Percentiles rank a stretch among this genome's conserved stretches.
These are phyloP conservation scores for Oligia fasciuncula DNA, from an alignment of 2,888 invertebrate species.

Conservation along the genomic window DNA sequence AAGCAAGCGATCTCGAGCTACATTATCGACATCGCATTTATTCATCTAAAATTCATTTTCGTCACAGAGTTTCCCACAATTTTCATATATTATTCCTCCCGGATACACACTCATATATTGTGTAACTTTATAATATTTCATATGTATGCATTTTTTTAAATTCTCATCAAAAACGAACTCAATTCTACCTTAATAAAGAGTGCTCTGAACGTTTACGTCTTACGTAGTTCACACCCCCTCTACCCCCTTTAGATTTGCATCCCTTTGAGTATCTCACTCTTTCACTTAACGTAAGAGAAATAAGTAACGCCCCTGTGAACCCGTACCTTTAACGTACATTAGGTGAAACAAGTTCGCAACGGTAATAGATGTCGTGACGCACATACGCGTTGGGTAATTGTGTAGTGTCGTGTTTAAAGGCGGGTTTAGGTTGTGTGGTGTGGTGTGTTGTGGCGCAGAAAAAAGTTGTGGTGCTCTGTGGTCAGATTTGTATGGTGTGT, in stretches of 20 bases:
- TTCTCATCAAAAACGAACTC: conserved; percentile 22
- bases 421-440: conserved; percentile 5
- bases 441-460: neutral
- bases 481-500: neutral
- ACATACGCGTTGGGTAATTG: conserved; percentile 9
- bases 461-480: neutral
- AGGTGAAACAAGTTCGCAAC: conserved; percentile 36
- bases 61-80: no score
- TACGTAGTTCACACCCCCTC: conserved; percentile 6
- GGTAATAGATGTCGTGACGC: conserved; percentile 32
- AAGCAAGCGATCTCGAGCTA: no score
- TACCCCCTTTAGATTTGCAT: conserved; percentile 53
- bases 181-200: conserved; percentile 29
- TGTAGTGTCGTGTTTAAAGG: conserved; percentile 17
- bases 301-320: conserved; percentile 58
- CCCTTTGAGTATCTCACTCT: conserved; percentile 55
- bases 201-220: conserved; percentile 37
- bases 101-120: no score
- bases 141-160: conserved; percentile 21
- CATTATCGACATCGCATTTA: no score
- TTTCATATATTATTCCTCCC: neutral
- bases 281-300: conserved; percentile 58
- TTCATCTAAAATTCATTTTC: neutral
- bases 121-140: neutral
- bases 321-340: conserved; percentile 43